phyloP scores from a whole-genome alignment of 92 coral and sea anemone species.

The Parazoanthus atlanticus region DNA sequence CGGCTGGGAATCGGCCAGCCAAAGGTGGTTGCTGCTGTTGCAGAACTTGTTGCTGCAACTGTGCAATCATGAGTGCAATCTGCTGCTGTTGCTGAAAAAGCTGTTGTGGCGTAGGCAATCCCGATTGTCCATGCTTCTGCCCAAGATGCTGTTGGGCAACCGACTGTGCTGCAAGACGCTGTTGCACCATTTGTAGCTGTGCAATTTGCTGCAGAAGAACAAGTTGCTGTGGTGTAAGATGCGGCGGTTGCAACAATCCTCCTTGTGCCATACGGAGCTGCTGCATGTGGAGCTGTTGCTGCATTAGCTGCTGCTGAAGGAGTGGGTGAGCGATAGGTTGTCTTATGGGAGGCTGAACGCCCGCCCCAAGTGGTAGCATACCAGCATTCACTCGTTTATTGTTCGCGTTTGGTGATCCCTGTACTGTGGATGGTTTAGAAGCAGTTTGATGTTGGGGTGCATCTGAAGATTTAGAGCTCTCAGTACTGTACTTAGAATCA shows the following conservation, averaged over 20 bases:
- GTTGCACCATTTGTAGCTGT: constrained; percentile 90
- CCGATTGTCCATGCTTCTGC: constrained; percentile 69
- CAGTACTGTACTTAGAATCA: constrained; percentile 29
- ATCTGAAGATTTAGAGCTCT: constrained; percentile 35
- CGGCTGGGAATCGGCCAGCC: constrained; percentile 65
- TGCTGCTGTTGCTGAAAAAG: constrained; percentile 93
- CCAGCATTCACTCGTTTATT: constrained; percentile 49
- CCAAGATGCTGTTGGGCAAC: constrained; percentile 84
- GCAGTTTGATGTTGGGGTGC: constrained; percentile 16
- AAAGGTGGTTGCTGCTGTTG: constrained; percentile 74
- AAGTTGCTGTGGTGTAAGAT: constrained; percentile 81
- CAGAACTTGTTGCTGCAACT: constrained; percentile 88
- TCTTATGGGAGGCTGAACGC: constrained; percentile 76
- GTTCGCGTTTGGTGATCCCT: constrained; percentile 47
- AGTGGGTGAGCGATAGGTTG: constrained; percentile 74
- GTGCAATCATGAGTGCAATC: constrained; percentile 92
- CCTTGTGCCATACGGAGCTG: constrained; percentile 97
- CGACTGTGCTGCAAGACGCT: constrained; percentile 87
- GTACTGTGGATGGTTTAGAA: constrained; percentile 46
- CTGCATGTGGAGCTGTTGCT: constrained; percentile 87
- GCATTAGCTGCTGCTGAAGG: constrained; percentile 78
- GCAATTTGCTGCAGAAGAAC: constrained; percentile 89
- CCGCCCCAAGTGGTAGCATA: constrained; percentile 64
- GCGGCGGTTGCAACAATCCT: constrained; percentile 86
- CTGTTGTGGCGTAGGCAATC: constrained; percentile 77